Conservation (phyloP, 2,888 invertebrate species). For the Noctua janthe region DNA sequence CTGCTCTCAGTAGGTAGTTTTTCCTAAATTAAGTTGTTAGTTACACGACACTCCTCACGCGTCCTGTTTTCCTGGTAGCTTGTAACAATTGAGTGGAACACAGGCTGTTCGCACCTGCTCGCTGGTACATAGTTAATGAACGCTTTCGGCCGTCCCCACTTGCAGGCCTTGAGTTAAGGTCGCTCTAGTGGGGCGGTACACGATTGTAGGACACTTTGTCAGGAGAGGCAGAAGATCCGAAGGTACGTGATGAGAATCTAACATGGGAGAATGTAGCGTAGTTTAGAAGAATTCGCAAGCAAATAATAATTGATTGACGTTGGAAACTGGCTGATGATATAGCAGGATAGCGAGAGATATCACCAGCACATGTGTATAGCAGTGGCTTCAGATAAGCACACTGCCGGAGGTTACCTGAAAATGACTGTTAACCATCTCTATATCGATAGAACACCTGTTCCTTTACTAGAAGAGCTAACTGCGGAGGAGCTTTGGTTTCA, state of each 20-base stretch:
- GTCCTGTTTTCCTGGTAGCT: constrained; percentile 15
- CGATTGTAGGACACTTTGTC: not conserved
- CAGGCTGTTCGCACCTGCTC: constrained; percentile 53
- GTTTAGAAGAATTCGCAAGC: not conserved
- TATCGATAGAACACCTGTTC: not conserved
- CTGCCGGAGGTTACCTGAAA: not conserved
- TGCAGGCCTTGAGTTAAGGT: constrained; percentile 42
- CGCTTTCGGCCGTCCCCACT: constrained; percentile 32
- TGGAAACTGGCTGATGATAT: not conserved
- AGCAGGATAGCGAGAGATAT: not conserved
- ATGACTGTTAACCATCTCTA: not conserved
- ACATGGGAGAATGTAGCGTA: not conserved
- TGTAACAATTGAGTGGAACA: constrained; percentile 36
- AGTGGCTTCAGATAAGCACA: not conserved
- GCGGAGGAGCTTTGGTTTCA: no score
- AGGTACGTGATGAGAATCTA: not conserved
- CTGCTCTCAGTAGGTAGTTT: not conserved
- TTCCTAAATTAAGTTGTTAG: not conserved
- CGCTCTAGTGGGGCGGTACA: constrained; percentile 26
- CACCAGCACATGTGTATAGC: not conserved
- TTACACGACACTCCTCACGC: not conserved
- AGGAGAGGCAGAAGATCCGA: constrained; percentile 15
- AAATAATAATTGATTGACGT: not conserved
- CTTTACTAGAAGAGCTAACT: not conserved
- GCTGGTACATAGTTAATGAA: constrained; percentile 62